Conservation (phyloP, 1,140 invertebrate species). For the Tetramorium parvispinum region DNA sequence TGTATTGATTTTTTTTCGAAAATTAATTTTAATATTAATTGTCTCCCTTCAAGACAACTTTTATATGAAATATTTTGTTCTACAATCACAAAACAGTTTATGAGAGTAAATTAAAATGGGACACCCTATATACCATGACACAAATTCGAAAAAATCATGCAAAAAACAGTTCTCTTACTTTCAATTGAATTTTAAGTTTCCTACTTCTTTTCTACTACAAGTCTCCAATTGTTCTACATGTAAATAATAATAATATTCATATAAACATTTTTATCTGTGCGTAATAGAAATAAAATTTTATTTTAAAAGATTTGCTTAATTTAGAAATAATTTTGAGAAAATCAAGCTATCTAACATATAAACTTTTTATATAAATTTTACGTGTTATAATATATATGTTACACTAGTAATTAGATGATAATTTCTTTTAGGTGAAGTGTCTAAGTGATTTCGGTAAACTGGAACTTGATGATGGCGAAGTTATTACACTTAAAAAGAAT, state of each 20-base stretch:
- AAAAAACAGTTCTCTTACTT: neutral
- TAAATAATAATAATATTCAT: too few relatives aligned
- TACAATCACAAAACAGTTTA: too few relatives aligned
- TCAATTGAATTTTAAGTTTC: neutral
- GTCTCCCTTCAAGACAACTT: too few relatives aligned
- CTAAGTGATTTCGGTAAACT: conserved; percentile 96
- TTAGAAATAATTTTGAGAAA: neutral
- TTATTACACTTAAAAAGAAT: conserved; percentile 95
- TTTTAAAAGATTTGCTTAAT: neutral
- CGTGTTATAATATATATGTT: neutral
- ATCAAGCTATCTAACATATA: neutral
- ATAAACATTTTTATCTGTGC: neutral
- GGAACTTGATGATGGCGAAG: conserved; percentile 96
- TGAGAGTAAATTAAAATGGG: too few relatives aligned
- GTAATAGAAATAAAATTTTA: neutral
- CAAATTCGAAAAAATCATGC: neutral
- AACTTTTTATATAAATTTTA: neutral
- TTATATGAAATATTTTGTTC: too few relatives aligned
- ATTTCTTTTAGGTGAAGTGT: conserved; percentile 90
- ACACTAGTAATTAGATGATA: neutral
- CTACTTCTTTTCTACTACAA: neutral
- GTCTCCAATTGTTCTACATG: neutral
- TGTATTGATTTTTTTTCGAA: too few relatives aligned
- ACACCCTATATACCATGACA: neutral
- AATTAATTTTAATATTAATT: too few relatives aligned